Conservation (phyloP, 1,140 invertebrate genomes). For the Portunus trituberculatus region DNA sequence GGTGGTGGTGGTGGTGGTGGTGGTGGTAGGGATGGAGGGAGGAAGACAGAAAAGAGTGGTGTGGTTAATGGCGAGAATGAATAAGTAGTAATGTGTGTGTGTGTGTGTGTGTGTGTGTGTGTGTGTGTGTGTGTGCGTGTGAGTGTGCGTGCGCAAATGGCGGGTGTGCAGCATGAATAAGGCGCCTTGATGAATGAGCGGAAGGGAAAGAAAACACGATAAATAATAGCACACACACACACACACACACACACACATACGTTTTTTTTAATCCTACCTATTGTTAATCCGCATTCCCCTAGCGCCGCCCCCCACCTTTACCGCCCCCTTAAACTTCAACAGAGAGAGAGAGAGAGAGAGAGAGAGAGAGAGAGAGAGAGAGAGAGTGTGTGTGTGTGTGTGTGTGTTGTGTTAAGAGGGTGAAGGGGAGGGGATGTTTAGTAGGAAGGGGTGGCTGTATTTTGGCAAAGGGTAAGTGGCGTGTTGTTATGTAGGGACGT, state of each 20-base stretch:
- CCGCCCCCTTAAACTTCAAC: neutral
- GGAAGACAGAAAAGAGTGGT: no score
- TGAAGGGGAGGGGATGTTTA: neutral
- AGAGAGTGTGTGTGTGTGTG: no score
- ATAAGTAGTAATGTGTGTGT: neutral
- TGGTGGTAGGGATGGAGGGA: no score
- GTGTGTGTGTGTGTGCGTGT: neutral
- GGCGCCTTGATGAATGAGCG: neutral
- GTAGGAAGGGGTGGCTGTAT: neutral
- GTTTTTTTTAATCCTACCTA: no score
- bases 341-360: neutral
- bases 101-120: neutral
- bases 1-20: no score
- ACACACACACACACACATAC: neutral
- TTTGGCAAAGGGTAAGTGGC: neutral
- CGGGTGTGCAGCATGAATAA: neutral
- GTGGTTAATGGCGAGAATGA: no score
- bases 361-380: neutral
- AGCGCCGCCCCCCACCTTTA: neutral
- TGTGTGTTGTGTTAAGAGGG: neutral
- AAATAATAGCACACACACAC: neutral
- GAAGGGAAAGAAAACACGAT: neutral
- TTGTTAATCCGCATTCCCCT: neutral
- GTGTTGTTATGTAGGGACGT: neutral
- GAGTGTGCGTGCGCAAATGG: neutral